Conservation (phyloP, 2,113 vertebrate genomes). For the Proteles cristata region DNA sequence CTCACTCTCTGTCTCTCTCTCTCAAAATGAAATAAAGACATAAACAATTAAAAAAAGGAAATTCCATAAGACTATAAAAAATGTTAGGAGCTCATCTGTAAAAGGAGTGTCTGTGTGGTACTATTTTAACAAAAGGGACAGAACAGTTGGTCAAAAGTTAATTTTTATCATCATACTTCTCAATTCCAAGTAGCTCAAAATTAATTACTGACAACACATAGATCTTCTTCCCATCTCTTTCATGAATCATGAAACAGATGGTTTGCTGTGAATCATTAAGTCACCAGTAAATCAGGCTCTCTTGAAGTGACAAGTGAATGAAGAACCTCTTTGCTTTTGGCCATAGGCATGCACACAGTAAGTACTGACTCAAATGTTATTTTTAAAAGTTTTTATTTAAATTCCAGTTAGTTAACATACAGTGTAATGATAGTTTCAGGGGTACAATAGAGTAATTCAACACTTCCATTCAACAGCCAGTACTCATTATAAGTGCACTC, state of each 20-base stretch:
- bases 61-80: neutral
- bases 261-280: neutral
- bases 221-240: conserved; percentile 20
- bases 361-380: neutral
- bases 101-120: neutral
- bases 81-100: conserved; percentile 6
- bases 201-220: conserved; percentile 41
- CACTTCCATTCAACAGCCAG: neutral
- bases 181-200: conserved; percentile 41
- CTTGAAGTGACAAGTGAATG: neutral
- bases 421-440: neutral
- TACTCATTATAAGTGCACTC: neutral
- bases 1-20: too few species aligned
- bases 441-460: neutral
- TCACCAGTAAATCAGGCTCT: conserved; percentile 3
- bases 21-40: neutral
- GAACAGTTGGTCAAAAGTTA: conserved; percentile 6
- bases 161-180: conserved; percentile 44
- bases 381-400: neutral
- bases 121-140: conserved; percentile 21
- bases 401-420: neutral
- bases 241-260: neutral
- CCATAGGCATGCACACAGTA: neutral
- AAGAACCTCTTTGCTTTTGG: neutral
- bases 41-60: neutral